These are phyloP conservation scores for Drosophila asahinai DNA, from an alignment of 1,140 invertebrate species.

Conservation along the genomic window DNA sequence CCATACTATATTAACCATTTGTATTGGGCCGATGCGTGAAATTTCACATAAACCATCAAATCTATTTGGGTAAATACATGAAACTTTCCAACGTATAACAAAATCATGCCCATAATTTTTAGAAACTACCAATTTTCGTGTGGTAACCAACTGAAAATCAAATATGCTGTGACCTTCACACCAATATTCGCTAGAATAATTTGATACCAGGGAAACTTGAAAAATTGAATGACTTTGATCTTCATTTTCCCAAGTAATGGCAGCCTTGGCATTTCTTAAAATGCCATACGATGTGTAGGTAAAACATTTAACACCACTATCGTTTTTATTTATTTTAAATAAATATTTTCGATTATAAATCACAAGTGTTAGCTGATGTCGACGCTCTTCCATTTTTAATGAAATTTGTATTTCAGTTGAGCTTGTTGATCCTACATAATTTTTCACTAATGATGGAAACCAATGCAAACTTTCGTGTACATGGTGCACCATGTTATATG, in stretches of 20 bases:
- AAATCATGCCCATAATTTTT: conserved; percentile 75
- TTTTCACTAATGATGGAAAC: conserved; percentile 25
- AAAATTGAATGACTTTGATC: conserved; percentile 57
- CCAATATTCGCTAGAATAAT: conserved; percentile 85
- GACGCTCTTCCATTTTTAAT: conserved; percentile 49
- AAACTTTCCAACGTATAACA: conserved; percentile 56
- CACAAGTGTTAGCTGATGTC: conserved; percentile 56
- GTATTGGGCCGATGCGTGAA: conserved; percentile 4
- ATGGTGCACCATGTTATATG: conserved; percentile 22
- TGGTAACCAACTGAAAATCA: conserved; percentile 55
- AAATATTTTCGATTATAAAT: conserved; percentile 73
- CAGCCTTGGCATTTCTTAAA: conserved; percentile 52
- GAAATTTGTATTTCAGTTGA: conserved; percentile 59
- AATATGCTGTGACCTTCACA: conserved; percentile 82
- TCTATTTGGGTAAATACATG: conserved; percentile 9
- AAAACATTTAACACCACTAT: conserved; percentile 78
- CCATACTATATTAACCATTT: conserved; percentile 21
- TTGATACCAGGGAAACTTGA: conserved; percentile 70
- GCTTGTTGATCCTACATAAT: conserved; percentile 9
- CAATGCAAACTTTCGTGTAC: not conserved
- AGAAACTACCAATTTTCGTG: conserved; percentile 60
- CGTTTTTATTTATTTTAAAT: conserved; percentile 50
- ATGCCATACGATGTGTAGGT: conserved; percentile 69
- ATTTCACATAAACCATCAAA: conserved; percentile 16
- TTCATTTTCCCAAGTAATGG: conserved; percentile 67